These are phyloP conservation scores for Lindbergichthys nudifrons DNA, from an alignment of 2,797 vertebrate genomes.

Conservation along the genomic window DNA sequence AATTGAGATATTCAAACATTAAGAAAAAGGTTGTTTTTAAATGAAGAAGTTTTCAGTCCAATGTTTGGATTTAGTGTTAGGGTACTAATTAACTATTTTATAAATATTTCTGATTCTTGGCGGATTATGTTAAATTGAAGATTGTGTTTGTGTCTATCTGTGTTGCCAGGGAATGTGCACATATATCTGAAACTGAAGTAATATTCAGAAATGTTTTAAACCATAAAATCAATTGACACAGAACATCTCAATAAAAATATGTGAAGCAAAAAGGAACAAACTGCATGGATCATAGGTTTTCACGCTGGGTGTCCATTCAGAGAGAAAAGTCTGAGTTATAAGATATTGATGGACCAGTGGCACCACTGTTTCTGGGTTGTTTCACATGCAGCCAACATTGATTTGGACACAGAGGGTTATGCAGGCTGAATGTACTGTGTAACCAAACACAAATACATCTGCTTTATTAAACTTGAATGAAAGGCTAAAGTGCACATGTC, in stretches of 20 bases:
- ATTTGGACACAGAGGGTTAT: slow-evolving; percentile 26
- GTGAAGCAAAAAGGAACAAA: background rate
- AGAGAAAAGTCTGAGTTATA: slow-evolving; percentile 36
- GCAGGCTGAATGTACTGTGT: slow-evolving; percentile 28
- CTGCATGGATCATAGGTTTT: slow-evolving; percentile 23
- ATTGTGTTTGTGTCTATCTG: background rate
- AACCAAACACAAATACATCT: slow-evolving; percentile 29
- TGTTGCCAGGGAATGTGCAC: background rate
- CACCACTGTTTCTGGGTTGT: slow-evolving; percentile 27
- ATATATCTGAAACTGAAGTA: background rate
- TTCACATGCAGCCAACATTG: slow-evolving; percentile 27
- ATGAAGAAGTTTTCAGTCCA: slow-evolving; percentile 1
- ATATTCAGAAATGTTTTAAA: background rate
- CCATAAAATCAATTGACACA: background rate
- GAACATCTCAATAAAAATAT: slow-evolving; percentile 1
- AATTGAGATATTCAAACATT: slow-evolving; percentile 24
- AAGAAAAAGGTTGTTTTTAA: slow-evolving; percentile 15
- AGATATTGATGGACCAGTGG: slow-evolving; percentile 54
- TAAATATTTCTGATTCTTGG: slow-evolving; percentile 5
- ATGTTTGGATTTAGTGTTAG: slow-evolving; percentile 2
- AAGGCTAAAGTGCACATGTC: slow-evolving; percentile 38
- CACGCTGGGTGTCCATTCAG: slow-evolving; percentile 1
- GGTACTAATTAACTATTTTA: background rate
- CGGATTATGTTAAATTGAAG: background rate
- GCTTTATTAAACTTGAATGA: slow-evolving; percentile 43